phyloP scores from a whole-genome alignment of 2,113 vertebrate species.

The Recurvirostra avosetta region DNA sequence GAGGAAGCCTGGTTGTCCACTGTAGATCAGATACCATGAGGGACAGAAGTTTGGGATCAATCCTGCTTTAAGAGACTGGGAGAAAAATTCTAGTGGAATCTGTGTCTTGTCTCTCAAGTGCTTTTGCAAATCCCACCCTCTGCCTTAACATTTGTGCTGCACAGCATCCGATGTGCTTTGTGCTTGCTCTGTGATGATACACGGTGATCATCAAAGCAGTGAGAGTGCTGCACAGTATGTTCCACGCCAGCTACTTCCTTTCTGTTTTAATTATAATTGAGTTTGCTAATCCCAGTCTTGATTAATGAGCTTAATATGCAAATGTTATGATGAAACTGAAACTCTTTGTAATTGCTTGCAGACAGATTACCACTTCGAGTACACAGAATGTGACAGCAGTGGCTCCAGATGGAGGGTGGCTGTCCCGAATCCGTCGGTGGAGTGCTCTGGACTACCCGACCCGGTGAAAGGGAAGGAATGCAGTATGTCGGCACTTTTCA shows the following conservation, averaged over 20 bases:
- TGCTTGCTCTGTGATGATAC: not conserved
- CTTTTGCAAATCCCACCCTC: not conserved
- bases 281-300: conserved; percentile 32
- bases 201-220: not conserved
- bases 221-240: not conserved
- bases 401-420: conserved; percentile 96
- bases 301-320: conserved; percentile 56
- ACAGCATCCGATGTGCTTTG: not conserved
- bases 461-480: conserved; percentile 94
- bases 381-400: conserved; percentile 95
- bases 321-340: conserved; percentile 53
- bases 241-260: not conserved
- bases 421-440: conserved; percentile 81
- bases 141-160: not conserved
- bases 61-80: not conserved
- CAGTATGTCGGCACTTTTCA: conserved; percentile 81
- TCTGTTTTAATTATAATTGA: conserved; percentile 42
- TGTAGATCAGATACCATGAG: not conserved
- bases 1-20: not conserved
- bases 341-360: conserved; percentile 77
- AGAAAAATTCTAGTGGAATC: not conserved
- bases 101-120: not conserved
- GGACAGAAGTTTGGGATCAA: not conserved
- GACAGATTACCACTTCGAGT: conserved; percentile 95
- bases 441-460: conserved; percentile 89